Evolutionary conservation across 2,797 vertebrate species (phyloP).

Genomic region (Morus bassanus): DNA sequence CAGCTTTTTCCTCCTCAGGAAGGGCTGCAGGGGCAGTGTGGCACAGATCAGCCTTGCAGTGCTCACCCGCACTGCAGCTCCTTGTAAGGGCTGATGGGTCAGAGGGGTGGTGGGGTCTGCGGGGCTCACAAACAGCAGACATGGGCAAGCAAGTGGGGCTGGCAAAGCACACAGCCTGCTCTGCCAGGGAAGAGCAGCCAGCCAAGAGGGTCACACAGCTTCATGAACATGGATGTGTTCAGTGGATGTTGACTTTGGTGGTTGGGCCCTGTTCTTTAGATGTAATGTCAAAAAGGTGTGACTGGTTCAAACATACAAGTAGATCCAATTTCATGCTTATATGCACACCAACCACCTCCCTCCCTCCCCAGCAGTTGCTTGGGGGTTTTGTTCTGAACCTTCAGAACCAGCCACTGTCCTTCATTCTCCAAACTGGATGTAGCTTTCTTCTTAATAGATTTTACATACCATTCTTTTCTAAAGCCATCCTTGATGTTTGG

Average conservation of each 20-base stretch:
- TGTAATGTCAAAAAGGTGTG: neutral
- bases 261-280: neutral
- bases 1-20: neutral
- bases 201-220: neutral
- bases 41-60: neutral
- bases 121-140: neutral
- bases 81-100: accelerated
- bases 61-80: neutral
- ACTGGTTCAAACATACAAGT: neutral
- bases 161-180: neutral
- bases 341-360: neutral
- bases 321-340: neutral
- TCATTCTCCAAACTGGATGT: neutral
- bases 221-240: accelerated
- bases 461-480: neutral
- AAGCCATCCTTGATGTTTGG: neutral
- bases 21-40: accelerated
- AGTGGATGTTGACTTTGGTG: neutral
- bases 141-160: accelerated
- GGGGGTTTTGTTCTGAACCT: neutral
- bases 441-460: neutral
- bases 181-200: neutral
- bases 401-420: neutral
- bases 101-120: neutral
- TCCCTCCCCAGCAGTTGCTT: neutral